Conservation (phyloP, 2,113 vertebrate species). For the Strix aluco region DNA sequence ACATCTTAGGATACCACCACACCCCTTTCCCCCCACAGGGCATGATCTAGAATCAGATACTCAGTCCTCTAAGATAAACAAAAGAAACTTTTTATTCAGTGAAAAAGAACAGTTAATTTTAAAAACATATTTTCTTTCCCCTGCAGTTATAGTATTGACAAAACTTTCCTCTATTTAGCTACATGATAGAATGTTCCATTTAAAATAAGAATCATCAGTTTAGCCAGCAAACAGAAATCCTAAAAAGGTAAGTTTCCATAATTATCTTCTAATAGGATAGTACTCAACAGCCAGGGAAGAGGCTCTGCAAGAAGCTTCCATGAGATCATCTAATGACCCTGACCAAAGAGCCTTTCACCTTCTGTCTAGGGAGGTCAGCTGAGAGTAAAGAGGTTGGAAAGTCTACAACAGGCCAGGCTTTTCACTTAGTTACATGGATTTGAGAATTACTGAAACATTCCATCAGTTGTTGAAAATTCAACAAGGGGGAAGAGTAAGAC, state of each 20-base stretch:
- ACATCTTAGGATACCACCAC: neutral
- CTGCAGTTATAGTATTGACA: neutral
- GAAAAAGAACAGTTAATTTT: neutral
- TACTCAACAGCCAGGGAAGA: neutral
- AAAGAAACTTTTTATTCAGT: constrained; percentile 21
- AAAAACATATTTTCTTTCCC: neutral
- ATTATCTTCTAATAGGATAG: neutral
- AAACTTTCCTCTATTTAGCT: neutral
- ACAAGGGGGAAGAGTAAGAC: neutral
- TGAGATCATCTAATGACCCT: neutral
- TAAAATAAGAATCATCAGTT: neutral
- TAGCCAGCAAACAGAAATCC: neutral
- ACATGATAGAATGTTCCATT: neutral
- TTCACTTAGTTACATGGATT: neutral
- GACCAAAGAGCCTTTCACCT: neutral
- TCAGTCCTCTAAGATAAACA: neutral
- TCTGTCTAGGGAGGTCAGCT: neutral
- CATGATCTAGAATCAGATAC: neutral
- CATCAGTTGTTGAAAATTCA: neutral
- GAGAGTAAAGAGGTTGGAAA: neutral
- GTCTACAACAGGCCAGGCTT: neutral
- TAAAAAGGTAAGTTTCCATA: neutral
- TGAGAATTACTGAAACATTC: neutral
- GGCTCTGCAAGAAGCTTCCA: neutral
- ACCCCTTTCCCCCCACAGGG: neutral